These are phyloP conservation scores for Drosophila rhopaloa DNA, from an alignment of 1,140 invertebrate species.

Conservation along the genomic window DNA sequence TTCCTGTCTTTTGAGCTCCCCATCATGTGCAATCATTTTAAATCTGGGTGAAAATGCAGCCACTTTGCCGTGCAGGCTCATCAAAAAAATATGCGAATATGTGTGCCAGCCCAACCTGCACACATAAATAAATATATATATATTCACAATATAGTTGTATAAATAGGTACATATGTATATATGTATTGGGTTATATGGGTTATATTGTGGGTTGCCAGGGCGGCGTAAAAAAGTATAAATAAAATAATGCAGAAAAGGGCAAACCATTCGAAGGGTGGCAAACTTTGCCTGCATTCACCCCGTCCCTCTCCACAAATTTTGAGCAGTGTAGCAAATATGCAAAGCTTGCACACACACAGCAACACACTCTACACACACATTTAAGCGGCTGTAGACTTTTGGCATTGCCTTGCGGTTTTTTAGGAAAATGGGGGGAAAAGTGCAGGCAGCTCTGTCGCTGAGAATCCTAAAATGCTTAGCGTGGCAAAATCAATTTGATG, in stretches of 20 bases:
- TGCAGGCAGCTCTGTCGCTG: constrained; percentile 25
- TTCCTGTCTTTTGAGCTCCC: not conserved
- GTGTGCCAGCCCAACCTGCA: constrained; percentile 4
- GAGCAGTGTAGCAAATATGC: constrained; percentile 52
- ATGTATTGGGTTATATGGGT: constrained; percentile 25
- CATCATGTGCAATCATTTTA: constrained; percentile 62
- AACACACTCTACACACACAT: constrained; percentile 10
- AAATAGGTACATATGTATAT: constrained; percentile 8
- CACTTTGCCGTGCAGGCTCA: constrained; percentile 60
- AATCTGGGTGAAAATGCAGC: constrained; percentile 56
- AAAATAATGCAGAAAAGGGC: constrained; percentile 46
- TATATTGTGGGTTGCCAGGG: constrained; percentile 4
- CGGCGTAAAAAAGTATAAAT: constrained; percentile 39
- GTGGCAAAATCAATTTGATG: constrained; percentile 77
- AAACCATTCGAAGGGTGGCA: constrained; percentile 1
- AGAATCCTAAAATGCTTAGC: constrained; percentile 69
- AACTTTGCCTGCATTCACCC: not conserved
- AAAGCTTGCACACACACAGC: constrained; percentile 32
- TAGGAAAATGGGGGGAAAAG: constrained; percentile 2
- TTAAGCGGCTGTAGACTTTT: constrained; percentile 18
- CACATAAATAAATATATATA: constrained; percentile 15
- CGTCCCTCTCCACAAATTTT: not conserved
- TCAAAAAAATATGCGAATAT: constrained; percentile 58
- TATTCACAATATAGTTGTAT: constrained; percentile 11
- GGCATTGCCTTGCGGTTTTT: constrained; percentile 22